phyloP scores from a whole-genome alignment of 1,140 invertebrate species.

The Calliopsis andreniformis region DNA sequence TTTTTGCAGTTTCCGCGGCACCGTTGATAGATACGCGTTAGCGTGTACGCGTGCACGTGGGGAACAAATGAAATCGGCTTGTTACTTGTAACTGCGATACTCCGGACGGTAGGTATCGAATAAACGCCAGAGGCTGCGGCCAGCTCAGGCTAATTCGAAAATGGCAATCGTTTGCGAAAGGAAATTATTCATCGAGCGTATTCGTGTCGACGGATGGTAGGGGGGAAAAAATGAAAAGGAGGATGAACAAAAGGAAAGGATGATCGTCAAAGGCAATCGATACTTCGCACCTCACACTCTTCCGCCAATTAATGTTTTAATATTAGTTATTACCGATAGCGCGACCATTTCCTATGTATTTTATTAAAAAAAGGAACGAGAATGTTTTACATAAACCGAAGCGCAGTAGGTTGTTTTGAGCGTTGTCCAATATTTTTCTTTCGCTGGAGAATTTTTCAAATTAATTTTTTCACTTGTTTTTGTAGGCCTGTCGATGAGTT shows the following conservation, averaged over 20 bases:
- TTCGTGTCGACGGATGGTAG: conserved; percentile 35
- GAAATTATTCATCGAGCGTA: conserved; percentile 60
- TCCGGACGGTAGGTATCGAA: conserved; percentile 56
- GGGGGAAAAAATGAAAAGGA: conserved; percentile 14
- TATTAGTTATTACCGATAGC: neutral
- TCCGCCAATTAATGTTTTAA: conserved; percentile 19
- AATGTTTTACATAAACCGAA: neutral
- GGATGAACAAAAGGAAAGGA: conserved; percentile 1
- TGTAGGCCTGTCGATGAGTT: too few species aligned
- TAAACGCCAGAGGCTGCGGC: conserved; percentile 55
- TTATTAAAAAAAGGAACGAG: neutral
- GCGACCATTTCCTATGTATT: neutral
- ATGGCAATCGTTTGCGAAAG: conserved; percentile 53
- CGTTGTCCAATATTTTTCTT: neutral
- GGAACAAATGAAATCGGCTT: conserved; percentile 58
- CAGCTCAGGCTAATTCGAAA: conserved; percentile 61
- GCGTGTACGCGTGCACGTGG: conserved; percentile 35
- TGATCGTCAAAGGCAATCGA: conserved; percentile 11
- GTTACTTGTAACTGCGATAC: conserved; percentile 57
- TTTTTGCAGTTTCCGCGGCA: conserved; percentile 48
- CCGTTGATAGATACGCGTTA: conserved; percentile 54
- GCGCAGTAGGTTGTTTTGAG: neutral
- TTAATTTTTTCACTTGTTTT: neutral
- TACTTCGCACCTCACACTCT: conserved; percentile 6
- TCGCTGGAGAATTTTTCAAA: neutral